A percentile compares a stretch with the other conserved stretches of the same genome.
Evolutionary conservation across 2,888 invertebrate genomes (phyloP).

Genomic region (Trichacis sp.): DNA sequence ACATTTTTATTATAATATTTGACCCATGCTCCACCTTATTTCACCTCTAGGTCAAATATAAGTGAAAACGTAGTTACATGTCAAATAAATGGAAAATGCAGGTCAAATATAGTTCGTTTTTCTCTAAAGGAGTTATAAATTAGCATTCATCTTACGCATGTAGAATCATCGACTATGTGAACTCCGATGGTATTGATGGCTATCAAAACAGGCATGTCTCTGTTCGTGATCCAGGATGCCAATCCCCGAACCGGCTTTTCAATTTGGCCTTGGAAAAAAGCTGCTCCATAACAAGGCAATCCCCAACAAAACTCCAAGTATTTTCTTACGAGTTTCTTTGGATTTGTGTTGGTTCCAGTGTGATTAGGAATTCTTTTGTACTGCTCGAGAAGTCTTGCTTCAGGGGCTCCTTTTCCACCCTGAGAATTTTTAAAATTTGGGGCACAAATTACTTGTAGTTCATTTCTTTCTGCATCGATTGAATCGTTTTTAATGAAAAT

Average conservation of each 20-base stretch:
- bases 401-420: constrained; percentile 87
- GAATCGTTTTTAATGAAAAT: neutral
- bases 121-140: neutral
- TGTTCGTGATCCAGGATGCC: constrained; percentile 86
- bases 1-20: too few species aligned
- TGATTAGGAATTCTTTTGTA: constrained; percentile 82
- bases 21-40: too few species aligned
- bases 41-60: too few species aligned
- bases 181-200: constrained; percentile 89
- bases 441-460: too few species aligned
- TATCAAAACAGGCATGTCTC: constrained; percentile 88
- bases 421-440: too few species aligned
- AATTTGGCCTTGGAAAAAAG: constrained; percentile 95
- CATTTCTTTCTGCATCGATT: too few species aligned
- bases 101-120: too few species aligned
- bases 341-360: constrained; percentile 77
- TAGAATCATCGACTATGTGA: constrained; percentile 86
- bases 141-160: constrained; percentile 77
- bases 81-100: too few species aligned
- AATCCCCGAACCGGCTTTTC: constrained; percentile 91
- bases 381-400: constrained; percentile 87
- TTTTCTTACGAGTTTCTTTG: constrained; percentile 86
- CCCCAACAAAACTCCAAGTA: constrained; percentile 94
- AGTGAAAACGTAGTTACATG: too few species aligned
- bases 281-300: constrained; percentile 90